Evolutionary conservation across 2,113 vertebrate genomes (phyloP).

Genomic region (Antechinus flavipes): DNA sequence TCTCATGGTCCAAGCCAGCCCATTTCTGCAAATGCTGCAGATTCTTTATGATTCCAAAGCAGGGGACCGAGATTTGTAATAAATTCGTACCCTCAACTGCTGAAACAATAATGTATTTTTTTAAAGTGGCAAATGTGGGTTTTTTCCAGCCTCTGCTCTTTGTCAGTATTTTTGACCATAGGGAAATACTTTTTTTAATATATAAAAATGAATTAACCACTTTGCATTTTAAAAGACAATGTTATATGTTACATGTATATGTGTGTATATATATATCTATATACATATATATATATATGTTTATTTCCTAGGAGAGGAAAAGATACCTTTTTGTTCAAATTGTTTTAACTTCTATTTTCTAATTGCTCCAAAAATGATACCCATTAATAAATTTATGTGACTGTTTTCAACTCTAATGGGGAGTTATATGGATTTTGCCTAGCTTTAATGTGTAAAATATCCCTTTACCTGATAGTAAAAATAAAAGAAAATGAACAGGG

Average conservation of each 20-base stretch:
- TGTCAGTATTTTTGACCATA: constrained; percentile 71
- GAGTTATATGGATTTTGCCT: constrained; percentile 66
- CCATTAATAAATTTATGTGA: constrained; percentile 72
- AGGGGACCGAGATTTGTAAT: constrained; percentile 57
- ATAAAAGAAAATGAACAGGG: constrained; percentile 57
- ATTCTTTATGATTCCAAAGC: constrained; percentile 52
- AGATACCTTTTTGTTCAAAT: constrained; percentile 70
- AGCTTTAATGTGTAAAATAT: constrained; percentile 69
- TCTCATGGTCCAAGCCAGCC: constrained; percentile 1
- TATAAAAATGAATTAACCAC: constrained; percentile 68
- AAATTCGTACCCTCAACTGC: constrained; percentile 54
- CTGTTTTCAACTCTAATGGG: constrained; percentile 68
- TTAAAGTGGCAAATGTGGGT: constrained; percentile 71
- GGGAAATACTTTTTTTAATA: constrained; percentile 66
- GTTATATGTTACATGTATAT: constrained; percentile 56
- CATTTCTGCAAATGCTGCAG: constrained; percentile 31
- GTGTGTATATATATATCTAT: not conserved
- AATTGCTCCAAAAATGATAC: constrained; percentile 73
- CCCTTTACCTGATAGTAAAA: constrained; percentile 60
- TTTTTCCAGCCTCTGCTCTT: constrained; percentile 65
- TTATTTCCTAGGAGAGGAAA: constrained; percentile 71
- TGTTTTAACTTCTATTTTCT: constrained; percentile 74
- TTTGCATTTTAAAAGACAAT: constrained; percentile 72
- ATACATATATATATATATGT: constrained; percentile 51
- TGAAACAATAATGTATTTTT: constrained; percentile 73